phyloP scores from a whole-genome alignment of 2,797 vertebrate genomes.

The Sebastes diaconus region DNA sequence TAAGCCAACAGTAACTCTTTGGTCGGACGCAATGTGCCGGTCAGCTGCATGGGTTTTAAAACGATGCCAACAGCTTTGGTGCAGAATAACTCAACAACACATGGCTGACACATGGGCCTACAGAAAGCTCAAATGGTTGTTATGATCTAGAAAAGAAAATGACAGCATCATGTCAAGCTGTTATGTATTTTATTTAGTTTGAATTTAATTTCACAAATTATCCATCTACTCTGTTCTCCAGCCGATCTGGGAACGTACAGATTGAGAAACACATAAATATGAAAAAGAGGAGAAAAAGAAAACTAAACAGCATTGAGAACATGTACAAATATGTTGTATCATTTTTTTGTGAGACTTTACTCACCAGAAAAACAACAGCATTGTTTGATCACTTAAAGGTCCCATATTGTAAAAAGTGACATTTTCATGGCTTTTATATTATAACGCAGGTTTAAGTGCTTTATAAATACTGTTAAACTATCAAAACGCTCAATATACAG shows the following conservation, averaged over 20 bases:
- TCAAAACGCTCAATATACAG: too few species aligned
- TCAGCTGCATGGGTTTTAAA: constrained; percentile 1
- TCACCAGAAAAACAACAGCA: too few species aligned
- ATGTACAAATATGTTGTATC: too few species aligned
- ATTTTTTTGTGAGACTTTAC: too few species aligned
- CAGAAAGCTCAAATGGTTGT: not conserved
- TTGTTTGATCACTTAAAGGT: too few species aligned
- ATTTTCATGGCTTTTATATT: too few species aligned
- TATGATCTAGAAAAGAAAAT: not conserved
- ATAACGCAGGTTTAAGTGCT: too few species aligned
- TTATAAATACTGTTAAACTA: too few species aligned
- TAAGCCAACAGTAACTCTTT: not conserved
- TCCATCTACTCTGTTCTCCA: too few species aligned
- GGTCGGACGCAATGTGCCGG: not conserved
- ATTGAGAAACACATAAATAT: too few species aligned
- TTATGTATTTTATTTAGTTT: not conserved
- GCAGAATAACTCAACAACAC: not conserved
- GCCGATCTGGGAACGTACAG: too few species aligned
- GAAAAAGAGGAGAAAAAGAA: not conserved
- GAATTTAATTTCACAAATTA: not conserved
- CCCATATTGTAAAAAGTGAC: too few species aligned
- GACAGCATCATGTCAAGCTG: not conserved
- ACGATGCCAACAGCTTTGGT: not conserved
- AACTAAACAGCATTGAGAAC: not conserved
- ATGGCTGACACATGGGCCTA: constrained; percentile 3